Percentiles rank a stretch among this genome's conserved stretches.
Evolutionary conservation across 2,113 vertebrate genomes (phyloP).

Genomic region (Cettia cetti): DNA sequence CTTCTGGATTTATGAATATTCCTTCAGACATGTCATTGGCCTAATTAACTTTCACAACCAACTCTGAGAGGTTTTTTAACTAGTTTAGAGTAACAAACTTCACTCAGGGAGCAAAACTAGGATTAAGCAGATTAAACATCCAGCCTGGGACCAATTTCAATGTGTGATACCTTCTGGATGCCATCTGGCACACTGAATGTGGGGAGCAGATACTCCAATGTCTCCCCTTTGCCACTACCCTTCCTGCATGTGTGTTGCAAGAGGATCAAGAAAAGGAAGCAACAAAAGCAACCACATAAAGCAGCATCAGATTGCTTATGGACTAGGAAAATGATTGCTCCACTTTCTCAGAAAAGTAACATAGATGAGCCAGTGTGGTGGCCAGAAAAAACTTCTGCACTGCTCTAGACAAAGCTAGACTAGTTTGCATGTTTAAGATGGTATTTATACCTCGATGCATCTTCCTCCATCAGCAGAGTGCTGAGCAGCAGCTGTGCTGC

Average conservation of each 20-base stretch:
- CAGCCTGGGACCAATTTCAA: neutral
- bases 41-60: neutral
- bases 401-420: neutral
- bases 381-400: neutral
- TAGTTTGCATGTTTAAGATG: neutral
- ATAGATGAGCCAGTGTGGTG: rapidly evolving
- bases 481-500: neutral
- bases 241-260: neutral
- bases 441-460: neutral
- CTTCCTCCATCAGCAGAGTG: neutral
- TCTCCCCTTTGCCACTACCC: neutral
- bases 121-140: neutral
- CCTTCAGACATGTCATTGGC: rapidly evolving
- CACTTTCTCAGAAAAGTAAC: neutral
- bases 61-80: neutral
- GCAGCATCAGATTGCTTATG: neutral
- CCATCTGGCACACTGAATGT: neutral
- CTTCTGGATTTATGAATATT: neutral
- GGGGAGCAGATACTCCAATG: neutral
- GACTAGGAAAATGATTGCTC: neutral
- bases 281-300: neutral
- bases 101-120: neutral
- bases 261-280: neutral
- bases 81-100: neutral
- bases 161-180: neutral